Conservation (phyloP, 2,113 vertebrate species). For the Gymnocephalus cernua region DNA sequence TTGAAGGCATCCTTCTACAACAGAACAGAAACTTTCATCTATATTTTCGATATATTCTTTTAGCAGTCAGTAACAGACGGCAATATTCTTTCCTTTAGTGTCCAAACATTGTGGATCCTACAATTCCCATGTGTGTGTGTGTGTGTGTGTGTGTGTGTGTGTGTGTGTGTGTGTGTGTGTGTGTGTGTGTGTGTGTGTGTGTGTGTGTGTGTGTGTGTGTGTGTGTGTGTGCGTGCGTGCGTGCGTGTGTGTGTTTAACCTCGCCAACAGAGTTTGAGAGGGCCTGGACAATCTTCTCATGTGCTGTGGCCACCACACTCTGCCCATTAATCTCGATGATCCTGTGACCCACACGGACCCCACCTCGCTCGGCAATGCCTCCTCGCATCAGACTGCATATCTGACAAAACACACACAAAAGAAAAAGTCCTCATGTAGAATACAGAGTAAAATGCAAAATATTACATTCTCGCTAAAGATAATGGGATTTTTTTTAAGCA, state of each 20-base stretch:
- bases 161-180: too few species aligned
- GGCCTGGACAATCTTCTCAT: conserved; percentile 99
- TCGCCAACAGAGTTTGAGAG: conserved; percentile 98
- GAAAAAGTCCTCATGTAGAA: background rate
- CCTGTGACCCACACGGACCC: conserved; percentile 95
- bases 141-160: background rate
- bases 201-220: conserved; percentile 1
- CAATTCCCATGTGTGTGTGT: background rate
- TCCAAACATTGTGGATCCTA: too few species aligned
- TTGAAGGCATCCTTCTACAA: background rate
- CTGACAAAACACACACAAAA: conserved; percentile 74
- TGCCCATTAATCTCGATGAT: conserved; percentile 99
- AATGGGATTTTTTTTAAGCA: background rate
- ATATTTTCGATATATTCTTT: background rate
- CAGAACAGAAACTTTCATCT: background rate
- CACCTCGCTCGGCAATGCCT: conserved; percentile 97
- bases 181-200: conserved; percentile 1
- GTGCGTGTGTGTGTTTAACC: conserved; percentile 82
- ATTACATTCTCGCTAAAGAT: background rate
- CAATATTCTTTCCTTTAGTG: background rate
- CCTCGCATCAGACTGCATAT: conserved; percentile 99
- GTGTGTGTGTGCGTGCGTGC: background rate
- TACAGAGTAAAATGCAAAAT: background rate
- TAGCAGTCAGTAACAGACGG: background rate
- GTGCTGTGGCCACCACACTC: conserved; percentile 97